Evolutionary conservation across 2,888 invertebrate genomes (phyloP).

Genomic region (Stenotaenia linearis): DNA sequence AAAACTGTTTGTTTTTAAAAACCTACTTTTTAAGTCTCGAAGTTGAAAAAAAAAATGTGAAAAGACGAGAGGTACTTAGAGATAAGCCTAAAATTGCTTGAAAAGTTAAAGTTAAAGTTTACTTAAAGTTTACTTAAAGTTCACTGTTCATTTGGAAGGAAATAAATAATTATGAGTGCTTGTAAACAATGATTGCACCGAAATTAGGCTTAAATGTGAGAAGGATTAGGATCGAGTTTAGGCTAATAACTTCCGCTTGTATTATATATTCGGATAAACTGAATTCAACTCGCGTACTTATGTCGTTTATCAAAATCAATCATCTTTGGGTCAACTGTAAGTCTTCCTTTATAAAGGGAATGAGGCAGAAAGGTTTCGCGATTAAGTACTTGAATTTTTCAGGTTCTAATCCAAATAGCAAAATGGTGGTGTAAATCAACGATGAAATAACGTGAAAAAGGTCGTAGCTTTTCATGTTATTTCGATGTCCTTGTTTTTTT

Average conservation of each 20-base stretch:
- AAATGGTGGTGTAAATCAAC: too few species aligned
- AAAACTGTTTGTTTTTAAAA: background rate
- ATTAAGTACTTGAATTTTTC: too few species aligned
- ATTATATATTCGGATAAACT: background rate
- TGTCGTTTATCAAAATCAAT: background rate
- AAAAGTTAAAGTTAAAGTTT: too few species aligned
- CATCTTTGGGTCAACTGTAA: background rate
- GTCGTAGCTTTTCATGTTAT: too few species aligned
- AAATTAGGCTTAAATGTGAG: background rate
- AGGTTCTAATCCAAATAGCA: too few species aligned
- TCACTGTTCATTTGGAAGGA: background rate
- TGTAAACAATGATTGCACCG: background rate
- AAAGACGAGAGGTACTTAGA: background rate
- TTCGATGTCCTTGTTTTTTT: too few species aligned
- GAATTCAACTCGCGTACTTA: background rate
- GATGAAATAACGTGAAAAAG: too few species aligned
- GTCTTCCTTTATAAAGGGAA: too few species aligned
- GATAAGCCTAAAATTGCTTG: background rate
- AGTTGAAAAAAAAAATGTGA: background rate
- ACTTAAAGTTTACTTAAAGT: background rate
- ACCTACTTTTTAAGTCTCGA: background rate
- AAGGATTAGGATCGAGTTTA: background rate
- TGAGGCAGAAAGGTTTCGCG: too few species aligned
- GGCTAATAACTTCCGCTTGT: background rate
- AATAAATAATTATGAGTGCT: background rate